Base-by-base conservation (phyloP, 2,888 invertebrate genomes). In the Seira ritae region DNA sequence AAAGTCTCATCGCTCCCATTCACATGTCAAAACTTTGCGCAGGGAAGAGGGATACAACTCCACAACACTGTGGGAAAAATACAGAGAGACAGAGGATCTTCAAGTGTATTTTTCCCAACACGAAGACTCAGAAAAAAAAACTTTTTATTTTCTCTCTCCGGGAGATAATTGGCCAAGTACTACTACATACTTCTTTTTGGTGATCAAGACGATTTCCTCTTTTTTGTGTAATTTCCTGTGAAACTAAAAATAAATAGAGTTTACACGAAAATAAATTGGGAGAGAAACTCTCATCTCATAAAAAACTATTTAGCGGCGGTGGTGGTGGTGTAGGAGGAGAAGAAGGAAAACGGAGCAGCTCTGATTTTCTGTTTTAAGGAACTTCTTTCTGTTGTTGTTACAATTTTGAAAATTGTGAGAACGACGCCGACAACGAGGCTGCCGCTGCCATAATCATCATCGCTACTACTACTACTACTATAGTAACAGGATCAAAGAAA, bases 401-500 rank as follows among this genome's bases (percentile, higher is more conserved):
- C 42, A 42, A 42, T 42, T 42, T 42, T 12, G 42, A 4, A 42
- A n/a, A n/a, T 42, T 42, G 12, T 12, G 42, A 42, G n/a, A n/a
- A 42, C n/a, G n/a, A n/a, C n/a, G n/a, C n/a, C n/a, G n/a, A n/a
- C n/a, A n/a, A n/a, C n/a, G 46, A 42, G 46, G 46, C 46, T 42
- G 8, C 15, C 46, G 8, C 60, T 60, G n/a, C 50, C 37, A 75
- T 66, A 42, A 67, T 75, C 75, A 68, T 60, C 76, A 69, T 76
- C 50, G n/a, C n/a, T n/a, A n/a, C n/a, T n/a, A n/a, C n/a, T n/a
- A n/a, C n/a, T n/a, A n/a, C n/a, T n/a, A n/a, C n/a, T n/a, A n/a
- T n/a, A n/a, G n/a, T n/a, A n/a, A n/a, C n/a, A n/a, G n/a, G n/a
- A n/a, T n/a, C n/a, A 8, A 12, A 42, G 42, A 12, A 42, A 42